Evolutionary conservation across 2,113 vertebrate genomes (phyloP), one percentile per base, ranked within the genome.

Genomic region (Rynchops niger): DNA sequence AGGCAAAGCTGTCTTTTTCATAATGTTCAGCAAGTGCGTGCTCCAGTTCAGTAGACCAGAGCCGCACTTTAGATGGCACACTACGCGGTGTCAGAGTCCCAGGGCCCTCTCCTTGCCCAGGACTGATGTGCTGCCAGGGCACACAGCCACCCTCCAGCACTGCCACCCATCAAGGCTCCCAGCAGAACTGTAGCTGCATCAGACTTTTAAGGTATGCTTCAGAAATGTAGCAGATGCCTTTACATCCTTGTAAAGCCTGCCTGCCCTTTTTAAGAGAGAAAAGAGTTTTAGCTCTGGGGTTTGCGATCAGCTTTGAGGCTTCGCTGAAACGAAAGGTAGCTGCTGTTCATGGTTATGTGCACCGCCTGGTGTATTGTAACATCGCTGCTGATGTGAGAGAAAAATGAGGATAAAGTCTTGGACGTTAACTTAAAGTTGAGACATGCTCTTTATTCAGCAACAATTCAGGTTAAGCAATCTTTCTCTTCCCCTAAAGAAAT

Each of bases 231-330:
- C 69, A 59, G 53, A 29, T 72, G 66, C 19, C 49, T 96, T 89
- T 55, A 42, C 15, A 52, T 61, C 53, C 66, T 53, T 52, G 69
- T 65, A 78, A 78, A 89, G 58, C 53, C 62, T 86, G 36, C 25
- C 43, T 86, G 27, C 21, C 32, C n/a, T 52, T 61, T 72, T 56
- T 49, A 86, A 70, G 36, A 79, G 27, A 80, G 42, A 49, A 53
- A 74, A 82, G 29, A 74, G 40, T 29, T 77, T 71, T 71, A 76
- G 47, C 69, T 91, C 69, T 79, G 77, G 16, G 82, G 38, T 77
- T 93, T 95, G 74, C 61, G 70, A 92, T 76, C 42, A 38, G 45
- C 63, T 86, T 71, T 93, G 88, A 92, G 45, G 73, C 65, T 92
- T 74, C 91, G 80, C 53, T 88, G 83, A 90, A 93, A 73, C 0